phyloP scores from a whole-genome alignment of 1,140 invertebrate species.

The Laupala kohalensis region DNA sequence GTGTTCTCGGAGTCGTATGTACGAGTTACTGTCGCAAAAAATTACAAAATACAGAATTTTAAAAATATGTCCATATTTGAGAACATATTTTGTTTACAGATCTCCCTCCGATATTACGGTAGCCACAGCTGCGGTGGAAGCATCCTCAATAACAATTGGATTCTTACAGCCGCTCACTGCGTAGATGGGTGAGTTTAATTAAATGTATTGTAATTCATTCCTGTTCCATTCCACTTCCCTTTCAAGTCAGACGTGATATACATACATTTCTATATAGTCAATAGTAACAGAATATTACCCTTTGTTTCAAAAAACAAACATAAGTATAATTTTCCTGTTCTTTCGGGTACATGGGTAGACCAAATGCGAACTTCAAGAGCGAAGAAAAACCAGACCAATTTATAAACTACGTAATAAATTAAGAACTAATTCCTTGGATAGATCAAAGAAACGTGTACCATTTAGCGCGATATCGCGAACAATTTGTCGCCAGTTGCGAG shows the following conservation, averaged over 20 bases:
- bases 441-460: too few relatives aligned
- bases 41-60: too few relatives aligned
- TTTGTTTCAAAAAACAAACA: too few relatives aligned
- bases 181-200: neutral
- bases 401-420: too few relatives aligned
- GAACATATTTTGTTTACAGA: neutral
- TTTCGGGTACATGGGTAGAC: too few relatives aligned
- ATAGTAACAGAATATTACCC: neutral
- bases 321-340: too few relatives aligned
- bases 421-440: too few relatives aligned
- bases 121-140: neutral
- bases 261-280: neutral
- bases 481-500: too few relatives aligned
- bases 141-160: neutral
- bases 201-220: neutral
- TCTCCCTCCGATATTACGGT: neutral
- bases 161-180: neutral
- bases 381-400: too few relatives aligned
- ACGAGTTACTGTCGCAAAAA: too few relatives aligned
- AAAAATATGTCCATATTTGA: neutral
- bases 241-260: neutral
- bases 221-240: neutral
- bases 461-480: too few relatives aligned
- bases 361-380: neutral
- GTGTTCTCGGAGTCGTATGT: too few relatives aligned